phyloP scores from a whole-genome alignment of 2,113 vertebrate species.

The Clarias magur region DNA sequence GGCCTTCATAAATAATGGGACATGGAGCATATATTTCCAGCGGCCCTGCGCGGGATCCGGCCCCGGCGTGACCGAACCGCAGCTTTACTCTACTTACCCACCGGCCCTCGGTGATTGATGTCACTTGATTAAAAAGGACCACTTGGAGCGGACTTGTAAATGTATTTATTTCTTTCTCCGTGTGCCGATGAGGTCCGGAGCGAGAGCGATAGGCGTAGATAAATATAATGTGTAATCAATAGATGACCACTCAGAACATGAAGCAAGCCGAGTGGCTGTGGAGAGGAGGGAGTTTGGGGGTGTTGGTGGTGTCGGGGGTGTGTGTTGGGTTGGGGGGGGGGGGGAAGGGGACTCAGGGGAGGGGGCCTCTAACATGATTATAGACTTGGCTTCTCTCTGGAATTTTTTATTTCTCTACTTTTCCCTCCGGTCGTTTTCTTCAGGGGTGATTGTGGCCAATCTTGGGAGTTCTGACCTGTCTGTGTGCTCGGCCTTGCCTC shows the following conservation, averaged over 20 bases:
- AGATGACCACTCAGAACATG: slow-evolving; percentile 78
- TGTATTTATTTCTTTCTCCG: slow-evolving; percentile 74
- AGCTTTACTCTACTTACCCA: slow-evolving; percentile 66
- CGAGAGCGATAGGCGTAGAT: slow-evolving; percentile 65
- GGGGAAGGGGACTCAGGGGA: slow-evolving; percentile 51
- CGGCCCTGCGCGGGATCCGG: slow-evolving; percentile 52
- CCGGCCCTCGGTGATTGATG: slow-evolving; percentile 78
- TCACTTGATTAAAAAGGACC: slow-evolving; percentile 84
- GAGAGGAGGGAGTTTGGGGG: slow-evolving; percentile 46
- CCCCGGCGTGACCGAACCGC: slow-evolving; percentile 62
- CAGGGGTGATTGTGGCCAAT: slow-evolving; percentile 54
- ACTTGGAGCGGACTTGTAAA: slow-evolving; percentile 74
- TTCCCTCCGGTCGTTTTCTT: slow-evolving; percentile 47
- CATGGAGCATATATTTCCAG: slow-evolving; percentile 96
- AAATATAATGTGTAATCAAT: slow-evolving; percentile 82
- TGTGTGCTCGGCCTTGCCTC: slow-evolving; percentile 26
- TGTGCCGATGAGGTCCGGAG: slow-evolving; percentile 57
- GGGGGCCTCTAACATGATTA: slow-evolving; percentile 74
- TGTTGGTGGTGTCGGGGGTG: slow-evolving; percentile 56
- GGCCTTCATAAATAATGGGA: slow-evolving; percentile 97
- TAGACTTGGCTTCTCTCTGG: slow-evolving; percentile 65
- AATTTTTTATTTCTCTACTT: slow-evolving; percentile 58
- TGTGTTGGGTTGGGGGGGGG: slow-evolving; percentile 37
- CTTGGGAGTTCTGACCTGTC: slow-evolving; percentile 43
- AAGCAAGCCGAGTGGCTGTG: slow-evolving; percentile 65